phyloP scores from a whole-genome alignment of 1,140 invertebrate species.

The Apis dorsata region DNA sequence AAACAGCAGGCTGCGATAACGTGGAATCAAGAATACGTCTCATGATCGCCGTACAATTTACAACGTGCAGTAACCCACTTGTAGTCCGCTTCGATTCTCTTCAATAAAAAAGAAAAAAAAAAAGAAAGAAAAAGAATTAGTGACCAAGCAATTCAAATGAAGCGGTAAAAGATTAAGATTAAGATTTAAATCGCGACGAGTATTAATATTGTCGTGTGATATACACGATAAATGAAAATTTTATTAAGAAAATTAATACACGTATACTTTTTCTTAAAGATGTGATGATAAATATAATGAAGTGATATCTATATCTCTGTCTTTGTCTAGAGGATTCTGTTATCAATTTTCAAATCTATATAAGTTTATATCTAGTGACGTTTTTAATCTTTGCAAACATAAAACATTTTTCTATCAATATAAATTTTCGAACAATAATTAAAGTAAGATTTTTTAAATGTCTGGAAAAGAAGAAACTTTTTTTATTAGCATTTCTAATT shows the following conservation, averaged over 20 bases:
- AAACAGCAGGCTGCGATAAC: slow-evolving; percentile 63
- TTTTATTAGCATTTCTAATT: too few relatives aligned
- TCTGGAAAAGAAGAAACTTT: too few relatives aligned
- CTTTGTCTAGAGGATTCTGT: not conserved
- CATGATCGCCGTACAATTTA: slow-evolving; percentile 53
- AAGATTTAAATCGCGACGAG: not conserved
- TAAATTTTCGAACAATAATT: too few relatives aligned
- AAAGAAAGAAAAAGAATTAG: not conserved
- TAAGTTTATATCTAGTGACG: not conserved
- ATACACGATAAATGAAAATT: not conserved
- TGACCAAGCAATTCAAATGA: not conserved
- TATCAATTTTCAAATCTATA: not conserved
- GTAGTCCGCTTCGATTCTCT: slow-evolving; percentile 1
- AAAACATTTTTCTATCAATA: too few relatives aligned
- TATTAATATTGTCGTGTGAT: not conserved
- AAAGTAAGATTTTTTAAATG: too few relatives aligned
- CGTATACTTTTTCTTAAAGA: not conserved
- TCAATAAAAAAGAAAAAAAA: not conserved
- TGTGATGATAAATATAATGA: not conserved
- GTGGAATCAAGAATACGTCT: slow-evolving; percentile 49
- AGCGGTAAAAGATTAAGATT: not conserved
- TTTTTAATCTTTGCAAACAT: not conserved
- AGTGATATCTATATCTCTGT: not conserved
- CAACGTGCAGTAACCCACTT: slow-evolving; percentile 37
- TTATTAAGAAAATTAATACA: not conserved